These are phyloP conservation scores for Desoria tigrina DNA, from an alignment of 2,888 invertebrate species.

Conservation along the genomic window DNA sequence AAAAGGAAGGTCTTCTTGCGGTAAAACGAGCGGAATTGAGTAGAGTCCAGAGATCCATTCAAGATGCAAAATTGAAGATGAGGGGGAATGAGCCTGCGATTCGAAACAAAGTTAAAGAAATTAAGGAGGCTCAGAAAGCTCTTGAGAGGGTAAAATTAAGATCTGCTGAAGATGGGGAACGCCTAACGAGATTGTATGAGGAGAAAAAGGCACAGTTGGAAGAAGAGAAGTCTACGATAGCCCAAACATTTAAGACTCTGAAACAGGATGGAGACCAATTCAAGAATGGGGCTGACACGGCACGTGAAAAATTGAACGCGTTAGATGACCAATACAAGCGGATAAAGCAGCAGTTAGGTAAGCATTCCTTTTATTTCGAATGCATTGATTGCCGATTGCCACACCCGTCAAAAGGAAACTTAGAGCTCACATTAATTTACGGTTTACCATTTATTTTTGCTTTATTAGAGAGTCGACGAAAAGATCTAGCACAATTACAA, in stretches of 20 bases:
- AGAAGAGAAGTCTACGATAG: not conserved
- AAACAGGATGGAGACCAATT: conserved; percentile 36
- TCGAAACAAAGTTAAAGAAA: not conserved
- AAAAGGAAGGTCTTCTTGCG: conserved; percentile 8
- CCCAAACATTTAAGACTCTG: conserved; percentile 17
- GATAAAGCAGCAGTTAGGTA: not conserved
- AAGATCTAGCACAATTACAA: conserved; percentile 13
- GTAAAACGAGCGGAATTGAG: conserved; percentile 16
- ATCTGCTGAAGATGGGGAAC: conserved; percentile 23
- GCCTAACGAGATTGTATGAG: not conserved
- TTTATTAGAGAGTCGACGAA: conserved; percentile 8
- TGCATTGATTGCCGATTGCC: no score
- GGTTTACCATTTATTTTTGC: not conserved
- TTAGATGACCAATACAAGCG: not conserved
- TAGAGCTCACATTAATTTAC: not conserved
- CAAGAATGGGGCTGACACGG: conserved; percentile 19
- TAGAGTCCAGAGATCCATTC: conserved; percentile 10
- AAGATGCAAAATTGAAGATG: conserved; percentile 4
- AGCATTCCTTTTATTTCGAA: not conserved
- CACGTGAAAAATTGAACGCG: conserved; percentile 11
- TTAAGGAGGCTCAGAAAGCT: not conserved
- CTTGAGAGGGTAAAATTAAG: conserved; percentile 12
- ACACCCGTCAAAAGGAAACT: no score
- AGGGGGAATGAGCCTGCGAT: not conserved
- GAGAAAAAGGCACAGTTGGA: conserved; percentile 23